Conservation (phyloP, 1,140 invertebrate genomes). For the Palaemon carinicauda region DNA sequence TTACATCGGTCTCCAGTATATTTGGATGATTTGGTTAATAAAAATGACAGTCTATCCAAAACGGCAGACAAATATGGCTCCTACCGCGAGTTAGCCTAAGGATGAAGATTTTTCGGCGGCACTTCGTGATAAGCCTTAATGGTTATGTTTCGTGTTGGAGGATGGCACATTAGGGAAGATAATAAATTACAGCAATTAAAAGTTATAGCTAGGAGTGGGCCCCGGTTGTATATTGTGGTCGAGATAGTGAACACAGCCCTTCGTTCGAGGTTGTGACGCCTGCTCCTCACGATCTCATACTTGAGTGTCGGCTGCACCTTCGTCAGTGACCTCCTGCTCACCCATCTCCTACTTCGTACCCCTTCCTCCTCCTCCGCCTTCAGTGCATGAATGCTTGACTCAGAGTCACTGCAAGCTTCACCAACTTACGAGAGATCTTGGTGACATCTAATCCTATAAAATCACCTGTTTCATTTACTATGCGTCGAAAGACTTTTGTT, state of each 20-base stretch:
- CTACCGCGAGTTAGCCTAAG: constrained; percentile 29
- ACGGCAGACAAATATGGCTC: constrained; percentile 41
- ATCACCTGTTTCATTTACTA: too few relatives aligned
- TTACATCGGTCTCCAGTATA: constrained; percentile 56
- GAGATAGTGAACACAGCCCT: constrained; percentile 29
- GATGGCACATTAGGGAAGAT: constrained; percentile 54
- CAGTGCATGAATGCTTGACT: neutral
- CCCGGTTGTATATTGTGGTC: constrained; percentile 47
- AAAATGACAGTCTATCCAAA: constrained; percentile 55
- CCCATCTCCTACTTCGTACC: neutral
- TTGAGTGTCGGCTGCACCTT: neutral
- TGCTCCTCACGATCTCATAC: neutral
- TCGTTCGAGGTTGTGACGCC: neutral
- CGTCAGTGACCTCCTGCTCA: neutral
- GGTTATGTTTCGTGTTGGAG: constrained; percentile 46
- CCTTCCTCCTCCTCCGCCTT: neutral
- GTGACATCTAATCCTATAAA: neutral
- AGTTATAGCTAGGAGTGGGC: constrained; percentile 49
- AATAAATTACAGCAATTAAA: constrained; percentile 57
- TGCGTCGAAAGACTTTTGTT: too few relatives aligned
- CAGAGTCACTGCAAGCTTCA: neutral
- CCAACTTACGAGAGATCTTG: neutral
- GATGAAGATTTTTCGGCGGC: constrained; percentile 31
- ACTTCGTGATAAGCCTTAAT: constrained; percentile 40
- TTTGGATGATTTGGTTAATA: constrained; percentile 57